These are phyloP conservation scores for Syrphus vitripennis DNA, from an alignment of 2,888 invertebrate genomes.

Conservation along the genomic window DNA sequence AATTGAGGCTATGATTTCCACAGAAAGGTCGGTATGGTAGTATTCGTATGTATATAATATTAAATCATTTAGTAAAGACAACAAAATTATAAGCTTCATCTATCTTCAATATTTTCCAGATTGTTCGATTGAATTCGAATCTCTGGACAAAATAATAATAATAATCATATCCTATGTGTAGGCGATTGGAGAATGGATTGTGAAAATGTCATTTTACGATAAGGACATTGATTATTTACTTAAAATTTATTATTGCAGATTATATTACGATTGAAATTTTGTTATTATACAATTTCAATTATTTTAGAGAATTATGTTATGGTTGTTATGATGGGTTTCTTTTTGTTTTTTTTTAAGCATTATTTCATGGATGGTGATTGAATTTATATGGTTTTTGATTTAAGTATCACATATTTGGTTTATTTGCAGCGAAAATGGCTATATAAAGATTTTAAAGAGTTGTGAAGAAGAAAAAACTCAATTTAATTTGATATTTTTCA, in stretches of 20 bases:
- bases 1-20: background rate
- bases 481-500: too few species aligned
- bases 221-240: background rate
- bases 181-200: background rate
- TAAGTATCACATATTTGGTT: too few species aligned
- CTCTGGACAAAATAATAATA: background rate
- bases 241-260: background rate
- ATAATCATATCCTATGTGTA: background rate
- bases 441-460: too few species aligned
- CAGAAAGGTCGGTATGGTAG: too few species aligned
- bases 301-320: background rate
- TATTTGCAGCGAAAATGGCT: too few species aligned
- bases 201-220: background rate
- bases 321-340: background rate
- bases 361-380: too few species aligned
- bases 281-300: background rate
- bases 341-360: too few species aligned
- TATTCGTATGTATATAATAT: too few species aligned
- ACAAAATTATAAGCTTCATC: background rate
- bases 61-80: background rate
- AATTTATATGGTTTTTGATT: background rate
- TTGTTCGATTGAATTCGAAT: background rate
- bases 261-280: background rate
- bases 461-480: background rate
- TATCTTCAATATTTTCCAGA: background rate